Evolutionary conservation across 2,888 invertebrate species (phyloP).

Genomic region (Melinaea menophilus): DNA sequence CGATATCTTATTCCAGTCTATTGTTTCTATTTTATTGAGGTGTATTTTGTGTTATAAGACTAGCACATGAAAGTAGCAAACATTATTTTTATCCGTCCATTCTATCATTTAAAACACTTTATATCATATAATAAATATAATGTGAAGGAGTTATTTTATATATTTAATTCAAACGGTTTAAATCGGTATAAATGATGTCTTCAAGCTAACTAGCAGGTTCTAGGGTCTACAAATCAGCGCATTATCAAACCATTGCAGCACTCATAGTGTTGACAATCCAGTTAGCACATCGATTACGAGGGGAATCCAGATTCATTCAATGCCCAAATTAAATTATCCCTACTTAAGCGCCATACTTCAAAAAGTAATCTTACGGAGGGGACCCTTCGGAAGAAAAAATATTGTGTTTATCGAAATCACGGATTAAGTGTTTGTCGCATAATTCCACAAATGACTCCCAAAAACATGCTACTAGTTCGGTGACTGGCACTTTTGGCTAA

Average conservation of each 20-base stretch:
- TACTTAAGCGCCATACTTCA: slow-evolving; percentile 52
- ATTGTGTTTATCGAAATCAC: slow-evolving; percentile 37
- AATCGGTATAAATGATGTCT: not conserved
- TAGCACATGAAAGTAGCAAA: too few relatives aligned
- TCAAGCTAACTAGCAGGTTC: slow-evolving; percentile 13
- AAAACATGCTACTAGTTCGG: not conserved
- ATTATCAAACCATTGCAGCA: slow-evolving; percentile 47
- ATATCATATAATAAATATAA: too few relatives aligned
- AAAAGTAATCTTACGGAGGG: slow-evolving; percentile 48
- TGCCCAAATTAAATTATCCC: slow-evolving; percentile 53
- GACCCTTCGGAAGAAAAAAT: slow-evolving; percentile 39
- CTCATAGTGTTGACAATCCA: slow-evolving; percentile 52
- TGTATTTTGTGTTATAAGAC: too few relatives aligned
- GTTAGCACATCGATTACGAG: slow-evolving; percentile 47
- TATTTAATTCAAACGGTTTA: too few relatives aligned
- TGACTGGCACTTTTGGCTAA: not conserved
- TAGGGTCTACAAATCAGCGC: slow-evolving; percentile 36
- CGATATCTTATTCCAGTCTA: too few relatives aligned
- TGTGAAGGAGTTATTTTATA: too few relatives aligned
- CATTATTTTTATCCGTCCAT: too few relatives aligned
- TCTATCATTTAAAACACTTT: too few relatives aligned
- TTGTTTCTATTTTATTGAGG: too few relatives aligned
- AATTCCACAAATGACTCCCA: not conserved
- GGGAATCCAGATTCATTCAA: slow-evolving; percentile 35
- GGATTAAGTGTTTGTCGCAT: slow-evolving; percentile 25